Percentiles rank a stretch among this genome's conserved stretches.
These are phyloP conservation scores for Leucophenga maculata DNA, from an alignment of 2,888 invertebrate species.

Conservation along the genomic window DNA sequence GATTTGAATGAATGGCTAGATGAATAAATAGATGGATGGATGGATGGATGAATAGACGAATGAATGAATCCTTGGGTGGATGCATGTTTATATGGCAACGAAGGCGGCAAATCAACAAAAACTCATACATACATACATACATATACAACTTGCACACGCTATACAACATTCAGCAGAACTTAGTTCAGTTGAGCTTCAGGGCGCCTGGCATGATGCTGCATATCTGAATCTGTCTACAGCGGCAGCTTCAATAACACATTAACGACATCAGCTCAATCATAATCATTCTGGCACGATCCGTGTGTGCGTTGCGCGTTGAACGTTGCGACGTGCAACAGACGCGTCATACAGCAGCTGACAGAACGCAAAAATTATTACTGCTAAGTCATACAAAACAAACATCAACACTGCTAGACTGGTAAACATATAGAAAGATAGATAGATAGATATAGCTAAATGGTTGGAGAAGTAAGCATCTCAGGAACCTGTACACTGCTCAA, in stretches of 20 bases:
- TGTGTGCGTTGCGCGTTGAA: neutral
- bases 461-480: neutral
- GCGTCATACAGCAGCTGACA: conserved; percentile 19
- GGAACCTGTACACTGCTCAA: conserved; percentile 16
- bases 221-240: conserved; percentile 5
- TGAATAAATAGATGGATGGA: conserved; percentile 7
- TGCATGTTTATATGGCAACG: too few species aligned
- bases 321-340: neutral
- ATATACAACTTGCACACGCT: neutral
- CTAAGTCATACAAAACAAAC: conserved; percentile 52
- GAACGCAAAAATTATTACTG: conserved; percentile 32
- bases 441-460: neutral
- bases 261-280: conserved; percentile 66
- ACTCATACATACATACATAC: too few species aligned
- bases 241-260: conserved; percentile 56
- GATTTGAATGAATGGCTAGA: conserved; percentile 52
- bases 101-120: too few species aligned
- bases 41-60: conserved; percentile 37
- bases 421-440: conserved; percentile 15
- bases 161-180: neutral
- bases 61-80: too few species aligned
- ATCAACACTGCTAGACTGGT: conserved; percentile 31
- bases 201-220: conserved; percentile 18
- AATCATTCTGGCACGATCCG: conserved; percentile 45
- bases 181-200: neutral